Conservation (phyloP, 2,113 vertebrate species). For the Pitta sordida region DNA sequence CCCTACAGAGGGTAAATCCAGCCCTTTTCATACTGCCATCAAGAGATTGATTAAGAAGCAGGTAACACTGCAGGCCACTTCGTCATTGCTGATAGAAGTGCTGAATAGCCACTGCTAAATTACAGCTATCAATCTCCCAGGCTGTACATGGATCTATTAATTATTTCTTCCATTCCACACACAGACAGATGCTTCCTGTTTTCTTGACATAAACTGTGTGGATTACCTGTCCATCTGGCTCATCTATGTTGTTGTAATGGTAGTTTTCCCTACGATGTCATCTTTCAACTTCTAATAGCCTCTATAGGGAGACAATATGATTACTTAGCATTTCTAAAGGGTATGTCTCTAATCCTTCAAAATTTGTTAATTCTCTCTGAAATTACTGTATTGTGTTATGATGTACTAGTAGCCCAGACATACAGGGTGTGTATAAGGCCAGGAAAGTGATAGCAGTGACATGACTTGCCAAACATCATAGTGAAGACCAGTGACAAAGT, state of each 20-base stretch:
- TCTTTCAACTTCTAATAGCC: conserved; percentile 5
- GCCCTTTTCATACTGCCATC: neutral
- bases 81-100: conserved; percentile 48
- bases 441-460: neutral
- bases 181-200: conserved; percentile 40
- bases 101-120: conserved; percentile 60
- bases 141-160: conserved; percentile 20
- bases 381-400: neutral
- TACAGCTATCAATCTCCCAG: conserved; percentile 61
- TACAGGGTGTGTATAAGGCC: neutral
- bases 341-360: neutral
- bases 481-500: neutral
- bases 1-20: neutral
- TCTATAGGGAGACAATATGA: neutral
- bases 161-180: conserved; percentile 43
- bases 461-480: neutral
- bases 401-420: neutral
- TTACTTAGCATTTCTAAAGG: neutral
- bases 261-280: conserved; percentile 16
- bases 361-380: neutral
- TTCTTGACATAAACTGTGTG: conserved; percentile 24
- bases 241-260: neutral
- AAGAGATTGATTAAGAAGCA: conserved; percentile 52
- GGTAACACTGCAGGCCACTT: conserved; percentile 44
- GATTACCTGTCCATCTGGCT: conserved; percentile 36